Evolutionary conservation across 1,140 invertebrate species (phyloP), one percentile per base, ranked within the genome.

Genomic region (Saxidomus purpurata): DNA sequence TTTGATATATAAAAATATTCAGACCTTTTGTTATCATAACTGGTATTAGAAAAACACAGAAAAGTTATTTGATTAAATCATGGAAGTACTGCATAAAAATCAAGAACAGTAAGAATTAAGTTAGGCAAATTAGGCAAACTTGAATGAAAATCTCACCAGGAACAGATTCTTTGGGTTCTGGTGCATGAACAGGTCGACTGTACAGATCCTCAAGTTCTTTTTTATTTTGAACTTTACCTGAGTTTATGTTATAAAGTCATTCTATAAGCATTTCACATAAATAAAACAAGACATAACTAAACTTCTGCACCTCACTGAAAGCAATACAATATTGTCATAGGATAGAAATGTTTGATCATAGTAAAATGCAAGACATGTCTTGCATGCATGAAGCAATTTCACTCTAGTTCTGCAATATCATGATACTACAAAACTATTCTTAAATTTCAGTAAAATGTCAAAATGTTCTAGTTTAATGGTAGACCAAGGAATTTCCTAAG

Each of bases 211-310:
- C 81, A 28, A 79, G 52, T 61, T 90, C 83, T 28, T 85, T 85
- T 38, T 85, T 85, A 52, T 85, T 76, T 38, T 74, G 83, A 38
- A 85, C 83, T 74, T 85, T 85, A 40, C 83, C 83, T 85, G 69
- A 71, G 36, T 36, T 25, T 71, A 28, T 71, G 4, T 71, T 19
- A 38, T 71, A 71, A 17, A 8, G 43, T 43, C 15, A 43, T n/a
- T n/a, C n/a, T n/a, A n/a, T n/a, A n/a, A n/a, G 4, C 6, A 59
- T 3, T 9, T 19, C 17, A n/a, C 22, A 59, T 59, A 59, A 59
- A 59, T 59, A 59, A 4, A 59, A 9, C 55, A 59, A 28, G 22
- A 22, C 55, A 59, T 4, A 59, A 59, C 55, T n/a, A n/a, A 59
- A 43, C 43, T 8, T 8, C 4, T 15, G 15, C 15, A 43, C 15